phyloP scores from a whole-genome alignment of 2,113 vertebrate genomes.

The Podiceps cristatus region DNA sequence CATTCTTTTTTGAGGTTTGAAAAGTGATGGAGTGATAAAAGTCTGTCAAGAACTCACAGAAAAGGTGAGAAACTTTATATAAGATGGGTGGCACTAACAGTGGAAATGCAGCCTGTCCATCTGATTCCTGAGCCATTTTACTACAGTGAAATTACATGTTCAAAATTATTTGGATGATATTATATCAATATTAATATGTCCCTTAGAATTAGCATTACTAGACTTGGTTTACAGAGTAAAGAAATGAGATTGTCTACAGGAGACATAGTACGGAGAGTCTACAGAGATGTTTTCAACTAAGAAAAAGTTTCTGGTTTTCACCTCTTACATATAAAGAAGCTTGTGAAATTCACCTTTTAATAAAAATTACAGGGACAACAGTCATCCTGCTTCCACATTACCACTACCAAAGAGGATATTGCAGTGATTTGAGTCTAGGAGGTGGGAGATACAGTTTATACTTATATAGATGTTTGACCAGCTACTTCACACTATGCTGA shows the following conservation, averaged over 20 bases:
- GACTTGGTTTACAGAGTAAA: not conserved
- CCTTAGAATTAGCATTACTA: not conserved
- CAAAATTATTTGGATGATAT: not conserved
- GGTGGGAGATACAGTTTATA: not conserved
- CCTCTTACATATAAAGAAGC: not conserved
- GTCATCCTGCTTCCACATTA: not conserved
- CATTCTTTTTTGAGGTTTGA: not conserved
- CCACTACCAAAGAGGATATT: not conserved
- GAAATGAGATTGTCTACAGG: not conserved
- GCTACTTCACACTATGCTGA: not conserved
- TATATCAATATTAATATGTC: not conserved
- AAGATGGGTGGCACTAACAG: not conserved
- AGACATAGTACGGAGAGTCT: not conserved
- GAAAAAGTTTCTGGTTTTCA: not conserved
- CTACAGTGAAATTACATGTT: not conserved
- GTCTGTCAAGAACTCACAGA: not conserved
- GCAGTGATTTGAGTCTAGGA: not conserved
- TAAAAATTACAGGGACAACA: not conserved
- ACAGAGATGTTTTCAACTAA: not conserved
- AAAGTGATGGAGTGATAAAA: not conserved
- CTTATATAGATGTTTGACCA: not conserved
- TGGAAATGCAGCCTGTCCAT: not conserved
- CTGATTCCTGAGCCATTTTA: not conserved
- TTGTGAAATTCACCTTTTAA: not conserved
- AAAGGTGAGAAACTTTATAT: not conserved